Evolutionary conservation across 2,797 vertebrate species (phyloP), one percentile per base, ranked within the genome.

Genomic region (Varecia variegata): DNA sequence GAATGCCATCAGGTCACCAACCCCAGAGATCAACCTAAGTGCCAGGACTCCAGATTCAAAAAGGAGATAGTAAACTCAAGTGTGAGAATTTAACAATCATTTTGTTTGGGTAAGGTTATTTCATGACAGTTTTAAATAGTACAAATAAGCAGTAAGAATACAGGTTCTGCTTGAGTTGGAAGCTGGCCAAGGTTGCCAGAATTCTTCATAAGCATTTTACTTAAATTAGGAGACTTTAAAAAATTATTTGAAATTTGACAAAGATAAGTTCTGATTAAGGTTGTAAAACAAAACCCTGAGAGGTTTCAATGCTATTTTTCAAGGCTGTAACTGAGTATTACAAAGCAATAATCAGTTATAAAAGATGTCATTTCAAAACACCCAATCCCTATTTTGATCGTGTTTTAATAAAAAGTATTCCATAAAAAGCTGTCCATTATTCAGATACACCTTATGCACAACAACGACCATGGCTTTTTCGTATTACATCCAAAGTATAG

Each of bases 221-320:
- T 94, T 94, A 73, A 88, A 67, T 8, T 32, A 88, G n/a, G 38
- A 74, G 13, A 79, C 7, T 84, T 95, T 15, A 71, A 60, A 96
- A n/a, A 88, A 54, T 47, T 38, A 54, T 9, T n/a, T 43, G 14
- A 35, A 83, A 88, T 45, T 27, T n/a, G 45, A 87, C 32, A 71
- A 77, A 65, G 13, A 12, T 45, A 82, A 38, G 50, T 60, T 68
- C 21, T 86, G 10, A 68, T 45, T 62, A 80, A 43, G 56, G 35
- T 70, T 77, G 50, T 9, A 60, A 7, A 86, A 67, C 2, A 15
- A 68, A 83, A 65, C 30, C 32, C 27, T 35, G 10, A 67, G n/a
- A 30, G 35, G 7, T 82, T 83, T 68, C 45, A 60, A 4, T 77
- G 38, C 23, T 79, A 73, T 68, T 85, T 94, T 76, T 62, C 56